phyloP scores from a whole-genome alignment of 2,888 invertebrate genomes.

The Fragum fragum region DNA sequence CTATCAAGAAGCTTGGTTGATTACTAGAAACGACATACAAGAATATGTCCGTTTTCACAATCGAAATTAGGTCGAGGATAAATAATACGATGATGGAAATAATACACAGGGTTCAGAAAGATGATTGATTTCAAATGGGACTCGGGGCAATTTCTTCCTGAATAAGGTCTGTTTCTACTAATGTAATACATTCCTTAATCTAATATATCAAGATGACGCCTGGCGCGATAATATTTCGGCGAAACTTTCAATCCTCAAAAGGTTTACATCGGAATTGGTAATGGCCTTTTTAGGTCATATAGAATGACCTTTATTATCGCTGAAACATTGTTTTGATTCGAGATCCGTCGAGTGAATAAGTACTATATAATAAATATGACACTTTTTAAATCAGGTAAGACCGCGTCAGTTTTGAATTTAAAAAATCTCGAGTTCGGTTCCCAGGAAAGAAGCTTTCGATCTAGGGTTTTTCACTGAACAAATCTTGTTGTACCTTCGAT shows the following conservation, averaged over 20 bases:
- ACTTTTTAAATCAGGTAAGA: no score
- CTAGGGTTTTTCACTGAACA: no score
- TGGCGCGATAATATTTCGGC: not conserved
- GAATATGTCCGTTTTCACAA: not conserved
- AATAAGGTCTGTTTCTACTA: slow-evolving; percentile 3
- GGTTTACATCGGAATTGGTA: not conserved
- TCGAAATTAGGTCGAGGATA: not conserved
- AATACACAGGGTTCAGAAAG: not conserved
- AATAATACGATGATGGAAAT: not conserved
- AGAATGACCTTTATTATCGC: not conserved
- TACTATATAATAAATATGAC: no score
- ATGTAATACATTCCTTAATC: not conserved
- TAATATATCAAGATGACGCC: not conserved
- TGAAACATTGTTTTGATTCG: not conserved
- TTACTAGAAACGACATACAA: no score
- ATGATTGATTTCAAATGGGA: not conserved
- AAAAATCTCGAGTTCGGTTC: no score
- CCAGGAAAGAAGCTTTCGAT: no score
- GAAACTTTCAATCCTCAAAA: not conserved
- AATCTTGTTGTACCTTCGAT: no score
- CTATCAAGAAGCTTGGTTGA: no score
- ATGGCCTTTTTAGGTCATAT: not conserved
- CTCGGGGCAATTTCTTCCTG: not conserved
- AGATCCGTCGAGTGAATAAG: no score
- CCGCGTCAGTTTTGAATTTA: no score